A percentile compares a stretch with the other conserved stretches of the same genome.
Evolutionary conservation across 2,113 vertebrate genomes (phyloP).

Genomic region (Phalacrocorax pelagicus): DNA sequence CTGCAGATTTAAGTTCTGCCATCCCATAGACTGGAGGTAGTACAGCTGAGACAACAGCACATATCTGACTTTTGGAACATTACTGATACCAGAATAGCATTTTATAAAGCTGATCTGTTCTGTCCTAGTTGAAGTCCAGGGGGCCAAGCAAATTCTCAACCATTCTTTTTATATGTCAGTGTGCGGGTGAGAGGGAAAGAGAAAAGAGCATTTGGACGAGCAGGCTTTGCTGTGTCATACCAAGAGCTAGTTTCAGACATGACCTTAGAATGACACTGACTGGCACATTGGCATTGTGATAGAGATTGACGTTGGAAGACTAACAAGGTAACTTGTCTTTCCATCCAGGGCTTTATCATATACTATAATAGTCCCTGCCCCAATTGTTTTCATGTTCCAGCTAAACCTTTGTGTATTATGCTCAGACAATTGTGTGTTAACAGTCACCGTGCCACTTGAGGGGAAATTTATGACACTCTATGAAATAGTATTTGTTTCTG

Average conservation of each 20-base stretch:
- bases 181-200: not conserved
- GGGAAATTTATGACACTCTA: not conserved
- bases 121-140: not conserved
- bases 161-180: not conserved
- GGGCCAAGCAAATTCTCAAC: not conserved
- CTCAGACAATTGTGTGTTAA: not conserved
- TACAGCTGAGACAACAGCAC: not conserved
- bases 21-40: not conserved
- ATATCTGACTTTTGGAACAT: not conserved
- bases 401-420: not conserved
- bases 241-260: not conserved
- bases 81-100: not conserved
- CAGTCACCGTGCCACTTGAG: fast-evolving
- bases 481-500: not conserved
- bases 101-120: not conserved
- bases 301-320: not conserved
- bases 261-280: not conserved
- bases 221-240: not conserved
- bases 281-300: not conserved
- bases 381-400: not conserved
- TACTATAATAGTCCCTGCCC: not conserved
- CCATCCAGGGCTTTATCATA: not conserved
- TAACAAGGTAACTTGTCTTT: not conserved
- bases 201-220: not conserved
- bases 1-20: not conserved